Evolutionary conservation across 1,140 invertebrate genomes (phyloP), one percentile per base, ranked within the genome.

Genomic region (Drosophila grimshawi): DNA sequence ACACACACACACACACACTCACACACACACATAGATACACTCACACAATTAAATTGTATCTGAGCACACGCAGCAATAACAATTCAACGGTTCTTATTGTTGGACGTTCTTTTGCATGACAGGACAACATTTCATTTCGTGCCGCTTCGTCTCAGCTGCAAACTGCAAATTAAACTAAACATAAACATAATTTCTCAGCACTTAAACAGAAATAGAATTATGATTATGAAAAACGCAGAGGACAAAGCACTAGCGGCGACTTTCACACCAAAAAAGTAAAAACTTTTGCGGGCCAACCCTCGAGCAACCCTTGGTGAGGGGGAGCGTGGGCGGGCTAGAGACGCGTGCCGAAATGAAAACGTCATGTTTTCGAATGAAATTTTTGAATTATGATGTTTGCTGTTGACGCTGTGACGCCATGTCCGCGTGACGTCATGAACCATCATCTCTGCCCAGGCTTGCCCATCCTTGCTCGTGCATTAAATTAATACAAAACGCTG

Each of bases 401-500:
- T 78, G 72, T 74, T 80, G 75, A 74, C 70, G 64, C 60, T 45
- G 68, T 57, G 55, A 69, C 70, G 80, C 80, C 80, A 63, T 64
- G 59, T 51, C 62, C 48, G 39, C 53, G 56, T 70, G 67, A 70
- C 69, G 48, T 68, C 73, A 72, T 52, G 57, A 43, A 61, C 72
- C 83, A 88, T 86, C 82, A 82, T 88, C 80, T 82, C 83, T 41
- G 53, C 81, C 48, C 73, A 79, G 73, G 63, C 53, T 63, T 49
- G 83, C 39, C 48, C 73, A 79, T 77, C 66, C 53, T 63, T 49
- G 83, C 39, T 43, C 10, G 39, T 8, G 80, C 85, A 89, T 89
- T 89, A 89, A 89, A 89, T 89, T 89, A 89, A 89, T 89, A 85
- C 86, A 89, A 89, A 89, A 89, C 78, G 78, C 71, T 81, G 86